Conservation (phyloP, 2,113 vertebrate genomes). For the mouse (Mus musculus) region GRCm39 chr17:86556501-86557000, state of each 20-base stretch:
- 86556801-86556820: background rate
- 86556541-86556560: background rate
- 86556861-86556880: background rate
- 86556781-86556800: background rate
- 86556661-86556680: background rate
- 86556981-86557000: background rate
- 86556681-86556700: background rate
- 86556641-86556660: background rate
- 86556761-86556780: background rate
- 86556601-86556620: background rate
- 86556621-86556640: background rate
- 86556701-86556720: background rate
- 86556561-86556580: background rate
- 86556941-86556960: background rate
- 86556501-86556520: background rate
- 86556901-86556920: conserved; percentile 3
- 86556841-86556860: background rate
- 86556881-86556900: background rate
- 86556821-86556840: background rate
- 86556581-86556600: background rate
- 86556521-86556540: background rate
- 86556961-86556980: background rate
- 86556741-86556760: background rate
- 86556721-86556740: background rate
- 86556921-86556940: background rate